A percentile compares a stretch with the other conserved stretches of the same genome.
Conservation (phyloP, 2,888 invertebrate species). For the Metalampra italica region DNA sequence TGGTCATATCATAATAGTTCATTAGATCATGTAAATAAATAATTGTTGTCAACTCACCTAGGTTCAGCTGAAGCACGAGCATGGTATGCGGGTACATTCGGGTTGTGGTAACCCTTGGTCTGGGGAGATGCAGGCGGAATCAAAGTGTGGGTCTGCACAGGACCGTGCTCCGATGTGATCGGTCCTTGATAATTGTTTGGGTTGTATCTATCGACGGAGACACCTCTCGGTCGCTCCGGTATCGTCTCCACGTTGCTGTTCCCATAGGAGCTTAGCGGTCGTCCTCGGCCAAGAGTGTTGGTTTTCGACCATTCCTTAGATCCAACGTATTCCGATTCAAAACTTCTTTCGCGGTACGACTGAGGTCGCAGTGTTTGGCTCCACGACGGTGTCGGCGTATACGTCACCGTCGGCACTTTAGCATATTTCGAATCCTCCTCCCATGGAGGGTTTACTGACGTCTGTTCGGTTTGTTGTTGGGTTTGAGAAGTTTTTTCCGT, state of each 20-base stretch:
- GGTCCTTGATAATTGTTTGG: constrained; percentile 65
- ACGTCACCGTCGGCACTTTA: constrained; percentile 43
- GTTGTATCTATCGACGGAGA: constrained; percentile 70
- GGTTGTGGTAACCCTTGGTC: constrained; percentile 55
- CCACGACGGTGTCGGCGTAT: constrained; percentile 65
- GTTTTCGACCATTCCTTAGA: constrained; percentile 67
- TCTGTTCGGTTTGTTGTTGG: constrained; percentile 42
- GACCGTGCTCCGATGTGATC: constrained; percentile 55
- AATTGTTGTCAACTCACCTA: constrained; percentile 38
- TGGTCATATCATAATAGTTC: no score
- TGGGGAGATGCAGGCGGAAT: constrained; percentile 55
- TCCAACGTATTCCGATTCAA: constrained; percentile 59
- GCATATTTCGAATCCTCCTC: constrained; percentile 52
- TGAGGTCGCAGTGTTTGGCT: constrained; percentile 69
- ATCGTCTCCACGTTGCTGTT: constrained; percentile 40
- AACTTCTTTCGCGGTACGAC: constrained; percentile 67
- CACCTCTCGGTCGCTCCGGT: constrained; percentile 60
- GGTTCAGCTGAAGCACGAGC: constrained; percentile 70
- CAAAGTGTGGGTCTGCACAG: constrained; percentile 70
- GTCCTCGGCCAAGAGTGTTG: constrained; percentile 58
- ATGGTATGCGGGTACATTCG: constrained; percentile 70
- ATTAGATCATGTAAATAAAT: no score
- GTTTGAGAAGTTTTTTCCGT: constrained; percentile 63
- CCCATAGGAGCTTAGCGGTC: constrained; percentile 60
- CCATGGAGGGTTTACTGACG: constrained; percentile 63